Percentiles rank a stretch among this genome's conserved stretches.
These are phyloP conservation scores for Calliphora vicina DNA, from an alignment of 1,140 invertebrate genomes.

Conservation along the genomic window DNA sequence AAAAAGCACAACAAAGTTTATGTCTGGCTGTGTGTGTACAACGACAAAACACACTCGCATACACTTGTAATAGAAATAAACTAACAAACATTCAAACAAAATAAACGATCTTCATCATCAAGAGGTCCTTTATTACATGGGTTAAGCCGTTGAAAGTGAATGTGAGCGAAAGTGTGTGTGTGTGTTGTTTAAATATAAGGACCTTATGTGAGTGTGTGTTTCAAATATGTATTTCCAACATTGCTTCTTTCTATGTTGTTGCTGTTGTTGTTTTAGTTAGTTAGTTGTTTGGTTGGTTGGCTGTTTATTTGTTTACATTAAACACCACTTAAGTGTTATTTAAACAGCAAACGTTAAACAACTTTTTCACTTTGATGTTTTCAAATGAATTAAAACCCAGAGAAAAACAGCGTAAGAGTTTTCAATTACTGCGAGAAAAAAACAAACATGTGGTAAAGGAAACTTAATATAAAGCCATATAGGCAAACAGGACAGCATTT, in stretches of 20 bases:
- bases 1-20: neutral
- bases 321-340: conserved; percentile 7
- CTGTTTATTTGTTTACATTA: neutral
- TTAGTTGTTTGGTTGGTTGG: neutral
- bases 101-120: conserved; percentile 1
- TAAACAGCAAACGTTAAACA: conserved; percentile 1
- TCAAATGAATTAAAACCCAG: neutral
- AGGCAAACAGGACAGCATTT: too few species aligned
- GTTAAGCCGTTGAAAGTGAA: neutral
- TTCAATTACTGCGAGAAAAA: too few species aligned
- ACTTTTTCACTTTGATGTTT: conserved; percentile 4
- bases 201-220: neutral
- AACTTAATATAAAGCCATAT: too few species aligned
- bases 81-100: neutral
- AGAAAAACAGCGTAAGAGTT: too few species aligned
- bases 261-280: neutral
- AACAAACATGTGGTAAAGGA: too few species aligned
- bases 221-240: neutral
- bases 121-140: neutral
- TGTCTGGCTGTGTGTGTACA: neutral
- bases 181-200: neutral
- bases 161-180: neutral
- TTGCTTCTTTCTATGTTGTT: neutral
- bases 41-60: neutral
- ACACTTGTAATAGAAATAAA: neutral